Conservation (phyloP, 2,797 vertebrate species). For the Cuculus canorus region DNA sequence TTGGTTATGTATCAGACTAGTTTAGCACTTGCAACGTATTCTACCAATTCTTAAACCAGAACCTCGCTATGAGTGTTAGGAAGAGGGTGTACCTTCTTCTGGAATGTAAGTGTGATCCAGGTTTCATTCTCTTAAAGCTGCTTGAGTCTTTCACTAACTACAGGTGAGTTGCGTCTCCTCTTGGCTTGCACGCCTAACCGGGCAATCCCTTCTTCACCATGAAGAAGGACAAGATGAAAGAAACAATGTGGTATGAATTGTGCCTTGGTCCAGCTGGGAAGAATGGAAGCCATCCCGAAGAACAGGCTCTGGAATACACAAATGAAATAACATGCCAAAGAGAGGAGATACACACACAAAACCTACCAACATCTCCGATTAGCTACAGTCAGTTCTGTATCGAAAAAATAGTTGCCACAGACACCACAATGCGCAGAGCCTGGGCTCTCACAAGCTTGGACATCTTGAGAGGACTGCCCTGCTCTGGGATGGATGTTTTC, state of each 20-base stretch:
- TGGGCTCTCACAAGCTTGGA: accelerated
- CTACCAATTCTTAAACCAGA: neutral
- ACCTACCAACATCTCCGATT: neutral
- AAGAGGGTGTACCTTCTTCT: neutral
- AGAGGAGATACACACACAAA: neutral
- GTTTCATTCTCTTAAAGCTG: neutral
- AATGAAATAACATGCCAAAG: neutral
- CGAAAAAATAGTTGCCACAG: neutral
- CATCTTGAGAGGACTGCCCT: neutral
- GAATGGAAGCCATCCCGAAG: neutral
- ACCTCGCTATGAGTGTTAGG: neutral
- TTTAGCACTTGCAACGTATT: neutral
- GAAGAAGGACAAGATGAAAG: neutral
- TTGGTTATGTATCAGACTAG: neutral
- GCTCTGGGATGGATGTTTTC: neutral
- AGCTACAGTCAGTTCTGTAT: neutral
- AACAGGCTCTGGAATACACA: neutral
- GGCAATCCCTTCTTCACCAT: neutral
- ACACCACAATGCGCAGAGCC: neutral
- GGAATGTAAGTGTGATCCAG: neutral
- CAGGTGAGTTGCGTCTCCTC: neutral
- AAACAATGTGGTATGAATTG: neutral
- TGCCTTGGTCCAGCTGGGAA: neutral
- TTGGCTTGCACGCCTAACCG: neutral
- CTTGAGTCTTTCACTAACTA: neutral